These are phyloP conservation scores for Saccostrea echinata DNA, from an alignment of 1,140 invertebrate species.

Conservation along the genomic window DNA sequence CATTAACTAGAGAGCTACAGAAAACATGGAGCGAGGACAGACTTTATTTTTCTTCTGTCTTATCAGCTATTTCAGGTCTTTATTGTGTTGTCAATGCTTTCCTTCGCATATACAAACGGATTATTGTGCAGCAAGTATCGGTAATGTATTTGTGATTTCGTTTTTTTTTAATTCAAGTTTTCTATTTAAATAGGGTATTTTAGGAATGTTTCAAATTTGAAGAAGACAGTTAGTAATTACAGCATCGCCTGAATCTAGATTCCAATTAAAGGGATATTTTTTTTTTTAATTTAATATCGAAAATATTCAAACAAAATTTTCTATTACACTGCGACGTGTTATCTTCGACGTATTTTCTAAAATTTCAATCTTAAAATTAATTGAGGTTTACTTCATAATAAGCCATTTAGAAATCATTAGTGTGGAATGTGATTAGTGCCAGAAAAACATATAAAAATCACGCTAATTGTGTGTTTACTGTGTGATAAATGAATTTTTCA, in stretches of 20 bases:
- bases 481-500: neutral
- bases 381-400: neutral
- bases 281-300: no score
- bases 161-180: neutral
- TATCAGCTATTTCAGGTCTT: neutral
- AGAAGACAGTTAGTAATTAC: no score
- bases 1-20: neutral
- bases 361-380: neutral
- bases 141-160: neutral
- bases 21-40: neutral
- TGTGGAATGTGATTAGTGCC: neutral
- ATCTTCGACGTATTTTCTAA: neutral
- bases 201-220: no score
- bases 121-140: neutral
- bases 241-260: no score
- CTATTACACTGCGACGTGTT: neutral
- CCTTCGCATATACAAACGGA: constrained; percentile 7
- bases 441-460: neutral
- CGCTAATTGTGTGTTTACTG: neutral
- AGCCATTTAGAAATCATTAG: neutral
- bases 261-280: no score
- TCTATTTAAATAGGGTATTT: no score
- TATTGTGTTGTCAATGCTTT: neutral
- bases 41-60: neutral
- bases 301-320: neutral